Conservation (phyloP, 2,797 vertebrate genomes). For the Mycteria americana region DNA sequence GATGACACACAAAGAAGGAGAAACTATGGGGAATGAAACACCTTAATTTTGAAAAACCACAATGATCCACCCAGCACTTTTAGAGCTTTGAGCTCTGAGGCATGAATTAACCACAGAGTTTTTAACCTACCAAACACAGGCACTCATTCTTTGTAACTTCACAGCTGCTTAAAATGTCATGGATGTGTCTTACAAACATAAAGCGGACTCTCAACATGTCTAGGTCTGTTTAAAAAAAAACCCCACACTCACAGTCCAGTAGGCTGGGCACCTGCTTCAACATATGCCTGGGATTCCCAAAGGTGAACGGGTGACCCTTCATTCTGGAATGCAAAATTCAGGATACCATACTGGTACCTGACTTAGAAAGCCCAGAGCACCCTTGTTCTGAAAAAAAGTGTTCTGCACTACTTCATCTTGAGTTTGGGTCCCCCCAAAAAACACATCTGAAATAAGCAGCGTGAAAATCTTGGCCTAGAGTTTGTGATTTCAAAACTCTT, state of each 20-base stretch:
- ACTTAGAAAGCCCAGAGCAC: neutral
- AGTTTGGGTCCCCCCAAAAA: neutral
- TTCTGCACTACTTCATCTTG: neutral
- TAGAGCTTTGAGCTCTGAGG: conserved; percentile 49
- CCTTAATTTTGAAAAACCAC: conserved; percentile 67
- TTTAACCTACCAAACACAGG: conserved; percentile 32
- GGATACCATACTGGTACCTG: neutral
- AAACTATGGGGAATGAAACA: conserved; percentile 49
- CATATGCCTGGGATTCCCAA: neutral
- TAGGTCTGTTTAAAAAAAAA: neutral
- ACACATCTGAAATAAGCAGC: neutral
- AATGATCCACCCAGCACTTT: conserved; percentile 59
- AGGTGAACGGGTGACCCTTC: neutral
- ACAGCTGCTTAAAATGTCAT: conserved; percentile 15
- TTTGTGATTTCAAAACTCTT: conserved; percentile 28
- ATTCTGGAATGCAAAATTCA: neutral
- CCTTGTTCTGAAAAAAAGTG: neutral
- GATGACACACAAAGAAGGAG: conserved; percentile 63
- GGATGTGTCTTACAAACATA: neutral
- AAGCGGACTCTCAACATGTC: neutral
- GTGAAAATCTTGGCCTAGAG: neutral
- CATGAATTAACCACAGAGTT: conserved; percentile 51
- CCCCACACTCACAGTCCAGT: neutral
- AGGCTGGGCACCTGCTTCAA: neutral
- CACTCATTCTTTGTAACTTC: conserved; percentile 25